Percentiles rank a stretch among this genome's conserved stretches.
phyloP scores from a whole-genome alignment of 2,888 invertebrate species.

The Tachina lurida region DNA sequence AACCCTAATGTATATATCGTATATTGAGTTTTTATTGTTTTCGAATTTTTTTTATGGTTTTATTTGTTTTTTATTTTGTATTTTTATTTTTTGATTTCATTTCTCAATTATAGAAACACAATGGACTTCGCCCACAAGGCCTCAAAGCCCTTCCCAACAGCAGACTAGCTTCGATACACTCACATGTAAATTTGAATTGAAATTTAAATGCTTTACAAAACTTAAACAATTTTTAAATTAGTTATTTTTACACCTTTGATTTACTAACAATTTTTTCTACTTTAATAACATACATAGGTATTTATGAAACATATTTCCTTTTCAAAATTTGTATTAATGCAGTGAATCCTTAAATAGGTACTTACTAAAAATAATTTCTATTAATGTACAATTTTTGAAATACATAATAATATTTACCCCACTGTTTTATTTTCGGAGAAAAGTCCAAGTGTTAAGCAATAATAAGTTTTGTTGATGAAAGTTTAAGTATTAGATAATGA shows the following conservation, averaged over 20 bases:
- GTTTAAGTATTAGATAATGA: too few species aligned
- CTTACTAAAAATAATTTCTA: too few species aligned
- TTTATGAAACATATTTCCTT: background rate
- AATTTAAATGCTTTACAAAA: conserved; percentile 49
- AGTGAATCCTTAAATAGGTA: too few species aligned
- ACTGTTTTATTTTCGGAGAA: too few species aligned
- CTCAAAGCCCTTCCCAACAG: conserved; percentile 84
- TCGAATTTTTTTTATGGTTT: conserved; percentile 37
- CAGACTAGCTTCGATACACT: conserved; percentile 84
- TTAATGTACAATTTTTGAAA: too few species aligned
- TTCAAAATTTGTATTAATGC: background rate
- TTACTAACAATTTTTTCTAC: conserved; percentile 51
- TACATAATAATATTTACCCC: too few species aligned
- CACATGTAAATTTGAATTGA: conserved; percentile 83
- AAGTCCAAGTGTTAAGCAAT: too few species aligned
- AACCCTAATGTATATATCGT: too few species aligned
- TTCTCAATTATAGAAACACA: conserved; percentile 83
- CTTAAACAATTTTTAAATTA: conserved; percentile 22
- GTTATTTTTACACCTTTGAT: conserved; percentile 32
- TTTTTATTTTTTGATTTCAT: conserved; percentile 79
- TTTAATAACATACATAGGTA: background rate
- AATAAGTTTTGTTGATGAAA: too few species aligned
- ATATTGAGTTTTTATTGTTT: conserved; percentile 18
- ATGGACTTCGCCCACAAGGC: conserved; percentile 84
- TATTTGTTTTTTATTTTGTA: conserved; percentile 69